A percentile compares a stretch with the other conserved stretches of the same genome.
phyloP scores from a whole-genome alignment of 1,140 invertebrate species.

The Holcopasites calliopsidis region DNA sequence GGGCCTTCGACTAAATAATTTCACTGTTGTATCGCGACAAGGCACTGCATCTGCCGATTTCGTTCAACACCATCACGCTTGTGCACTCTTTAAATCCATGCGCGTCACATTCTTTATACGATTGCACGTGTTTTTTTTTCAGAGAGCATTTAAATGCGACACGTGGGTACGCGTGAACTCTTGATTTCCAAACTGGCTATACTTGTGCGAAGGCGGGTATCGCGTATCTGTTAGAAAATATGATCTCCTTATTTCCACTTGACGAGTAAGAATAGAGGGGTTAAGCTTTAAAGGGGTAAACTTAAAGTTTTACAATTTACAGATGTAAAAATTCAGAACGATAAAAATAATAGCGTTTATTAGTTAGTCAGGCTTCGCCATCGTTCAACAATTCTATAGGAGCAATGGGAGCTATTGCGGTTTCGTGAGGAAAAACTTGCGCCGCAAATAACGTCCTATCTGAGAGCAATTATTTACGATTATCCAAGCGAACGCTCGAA shows the following conservation, averaged over 20 bases:
- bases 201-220: not conserved
- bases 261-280: not conserved
- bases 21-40: not conserved
- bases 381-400: not conserved
- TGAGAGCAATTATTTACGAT: constrained; percentile 43
- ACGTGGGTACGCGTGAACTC: not conserved
- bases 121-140: constrained; percentile 9
- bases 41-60: not conserved
- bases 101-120: constrained; percentile 6
- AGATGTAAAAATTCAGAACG: no score
- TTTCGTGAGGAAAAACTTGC: not conserved
- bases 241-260: not conserved
- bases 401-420: constrained; percentile 7
- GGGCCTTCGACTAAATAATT: no score
- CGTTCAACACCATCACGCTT: not conserved
- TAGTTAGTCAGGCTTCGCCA: not conserved
- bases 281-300: no score
- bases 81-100: not conserved
- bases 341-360: not conserved
- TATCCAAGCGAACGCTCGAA: constrained; percentile 32
- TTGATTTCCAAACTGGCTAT: no score
- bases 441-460: constrained; percentile 35
- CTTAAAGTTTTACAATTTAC: no score
- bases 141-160: not conserved
- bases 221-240: no score